Evolutionary conservation across 1,140 invertebrate species (phyloP), one percentile per base, ranked within the genome.

Genomic region (Drosophila azteca): DNA sequence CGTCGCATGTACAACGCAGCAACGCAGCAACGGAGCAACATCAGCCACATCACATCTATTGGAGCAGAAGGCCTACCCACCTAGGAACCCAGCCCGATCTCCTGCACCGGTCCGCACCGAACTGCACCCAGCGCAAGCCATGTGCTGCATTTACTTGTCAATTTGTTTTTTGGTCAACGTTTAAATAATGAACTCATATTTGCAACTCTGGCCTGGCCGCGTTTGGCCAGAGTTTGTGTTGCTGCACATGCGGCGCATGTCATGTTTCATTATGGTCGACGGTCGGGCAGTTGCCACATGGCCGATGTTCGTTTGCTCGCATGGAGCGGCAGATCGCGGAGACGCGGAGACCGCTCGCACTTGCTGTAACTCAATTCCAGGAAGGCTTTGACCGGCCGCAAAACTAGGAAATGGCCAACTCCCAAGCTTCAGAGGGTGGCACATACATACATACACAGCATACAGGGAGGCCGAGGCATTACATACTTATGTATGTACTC

Each of bases 181-280:
- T 90, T 90, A 90, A 90, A 90, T 90, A 90, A 90, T 90, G 85
- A 90, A 90, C 85, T 90, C 85, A 90, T 90, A 90, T 85, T 90
- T 90, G 81, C 81, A 90, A 79, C 87, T 77, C 78, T 76, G 78
- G 63, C 72, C 67, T 45, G 63, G 70, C 75, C 22, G 22, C 22
- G 22, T 2, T 24, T 24, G 77, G 57, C 74, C 45, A 53, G 62
- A 39, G 71, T 49, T 54, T 74, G 71, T 84, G 64, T 84, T 90
- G 87, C 75, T 82, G 87, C 85, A 90, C 87, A 90, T 90, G 85
- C 87, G 85, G 85, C 79, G 83, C 83, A 88, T 88, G 83, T 87
- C 83, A 87, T 87, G 83, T 87, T 88, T 83, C 83, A 88, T 87
- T 87, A 88, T 88, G 77, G 79, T 65, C 60, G 77, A 29, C 71